Conservation (phyloP, 2,797 vertebrate species). For the Tympanoctomys barrerae region DNA sequence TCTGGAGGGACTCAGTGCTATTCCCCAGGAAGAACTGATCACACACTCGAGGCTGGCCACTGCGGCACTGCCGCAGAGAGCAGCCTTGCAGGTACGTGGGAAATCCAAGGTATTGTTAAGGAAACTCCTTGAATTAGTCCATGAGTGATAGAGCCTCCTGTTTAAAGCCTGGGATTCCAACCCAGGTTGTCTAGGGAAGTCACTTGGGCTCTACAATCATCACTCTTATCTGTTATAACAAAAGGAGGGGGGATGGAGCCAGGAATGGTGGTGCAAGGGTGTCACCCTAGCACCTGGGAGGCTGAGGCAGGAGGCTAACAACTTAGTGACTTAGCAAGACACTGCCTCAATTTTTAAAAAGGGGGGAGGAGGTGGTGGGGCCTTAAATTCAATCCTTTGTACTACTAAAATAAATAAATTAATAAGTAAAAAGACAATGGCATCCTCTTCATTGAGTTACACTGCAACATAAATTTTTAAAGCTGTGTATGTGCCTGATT, state of each 20-base stretch:
- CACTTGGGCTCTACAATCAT: background rate
- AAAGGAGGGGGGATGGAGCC: background rate
- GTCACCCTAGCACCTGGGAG: background rate
- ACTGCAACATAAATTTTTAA: background rate
- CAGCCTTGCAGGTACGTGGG: background rate
- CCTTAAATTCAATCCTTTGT: background rate
- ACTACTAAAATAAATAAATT: background rate
- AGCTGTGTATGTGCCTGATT: background rate
- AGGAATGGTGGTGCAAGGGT: background rate
- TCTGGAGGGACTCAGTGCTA: background rate
- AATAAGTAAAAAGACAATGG: background rate
- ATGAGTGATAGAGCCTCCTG: background rate
- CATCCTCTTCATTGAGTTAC: background rate
- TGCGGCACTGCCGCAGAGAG: too few species aligned
- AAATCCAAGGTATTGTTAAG: background rate
- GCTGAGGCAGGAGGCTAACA: background rate
- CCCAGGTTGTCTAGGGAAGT: background rate
- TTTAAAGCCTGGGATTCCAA: background rate
- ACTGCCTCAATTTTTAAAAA: background rate
- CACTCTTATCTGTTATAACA: background rate
- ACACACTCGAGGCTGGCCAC: background rate
- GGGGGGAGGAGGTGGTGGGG: too few species aligned
- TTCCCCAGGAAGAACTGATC: background rate
- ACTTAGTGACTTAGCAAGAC: background rate
- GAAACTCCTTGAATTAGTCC: background rate